Base-by-base conservation (phyloP, 2,797 vertebrate genomes). In the Acipenser ruthenus region DNA sequence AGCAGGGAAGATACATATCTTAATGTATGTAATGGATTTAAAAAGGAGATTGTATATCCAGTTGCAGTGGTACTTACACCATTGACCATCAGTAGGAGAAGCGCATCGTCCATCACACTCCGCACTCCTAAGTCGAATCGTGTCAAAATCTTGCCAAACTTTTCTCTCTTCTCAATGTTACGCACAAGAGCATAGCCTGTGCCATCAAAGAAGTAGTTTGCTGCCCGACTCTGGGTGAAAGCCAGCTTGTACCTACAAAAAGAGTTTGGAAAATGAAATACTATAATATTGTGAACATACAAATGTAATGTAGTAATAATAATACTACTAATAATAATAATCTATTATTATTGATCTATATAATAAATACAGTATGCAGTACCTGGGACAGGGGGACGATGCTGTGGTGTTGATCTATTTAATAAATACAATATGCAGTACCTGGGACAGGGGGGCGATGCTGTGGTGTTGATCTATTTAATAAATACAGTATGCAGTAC, bases 181-280 rank as follows among this genome's bases (percentile, higher is more conserved):
- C 82, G 93, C 73, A 97, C 90, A 67, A 97, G 82, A 0, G 94
- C 95, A 2, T 93, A 99, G 67, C 97, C 95, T 4, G 88, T 93
- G 53, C 97, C 96, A 65, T 99, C 97, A 69, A 99, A 99, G 82
- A 94, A 90, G 75, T 96, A 99, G 78, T 93, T 98, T 60, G 93
- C 87, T 48, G 94, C 88, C 8, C 95, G 89, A 60, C 93, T 97
- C 84, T 95, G 94, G 55, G 95, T 95, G 83, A 99, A 99, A 0
- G 95, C 96, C 83, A 98, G 68, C 75, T 97, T 97, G 79, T 98
- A 92, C 79, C 96, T 99, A 73, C 65, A 55, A 52, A 59, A 61
- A 76, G 78, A 75, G 62, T 37, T 37, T 37, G 23, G 23, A 18
- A 47, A 52, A 62, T 50, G n/a, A 13, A 10, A 6, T 47, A 62